Conservation (phyloP, 2,888 invertebrate species). For the Coelopa pilipes region DNA sequence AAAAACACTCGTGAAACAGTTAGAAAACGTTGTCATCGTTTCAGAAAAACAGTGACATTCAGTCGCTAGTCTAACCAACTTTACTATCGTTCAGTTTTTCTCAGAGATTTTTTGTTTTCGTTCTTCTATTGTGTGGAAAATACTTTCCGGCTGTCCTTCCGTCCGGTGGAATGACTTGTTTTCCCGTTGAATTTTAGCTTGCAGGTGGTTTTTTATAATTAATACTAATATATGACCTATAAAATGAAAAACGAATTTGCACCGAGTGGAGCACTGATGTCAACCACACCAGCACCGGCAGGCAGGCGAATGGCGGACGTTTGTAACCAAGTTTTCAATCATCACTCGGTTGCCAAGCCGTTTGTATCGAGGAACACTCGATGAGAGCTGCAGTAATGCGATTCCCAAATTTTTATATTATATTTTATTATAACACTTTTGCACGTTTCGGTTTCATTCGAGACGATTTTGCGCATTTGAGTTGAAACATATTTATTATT, state of each 20-base stretch:
- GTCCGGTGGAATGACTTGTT: not conserved
- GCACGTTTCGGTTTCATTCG: slow-evolving; percentile 13
- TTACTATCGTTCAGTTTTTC: no score
- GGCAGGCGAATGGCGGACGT: not conserved
- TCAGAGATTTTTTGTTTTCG: not conserved
- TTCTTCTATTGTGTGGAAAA: no score
- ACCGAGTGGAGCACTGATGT: not conserved
- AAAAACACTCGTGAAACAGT: no score
- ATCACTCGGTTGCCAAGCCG: slow-evolving; percentile 17
- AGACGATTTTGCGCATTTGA: slow-evolving; percentile 32
- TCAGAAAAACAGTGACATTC: no score
- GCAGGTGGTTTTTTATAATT: not conserved
- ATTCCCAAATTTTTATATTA: slow-evolving; percentile 5
- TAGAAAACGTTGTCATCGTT: no score
- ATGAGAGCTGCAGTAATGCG: slow-evolving; percentile 2
- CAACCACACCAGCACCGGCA: not conserved
- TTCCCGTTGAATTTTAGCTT: slow-evolving; percentile 7
- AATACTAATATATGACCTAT: slow-evolving; percentile 22
- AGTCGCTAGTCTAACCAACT: no score
- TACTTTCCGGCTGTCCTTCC: not conserved
- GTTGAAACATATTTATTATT: not conserved
- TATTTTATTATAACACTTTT: slow-evolving; percentile 10
- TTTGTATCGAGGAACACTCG: slow-evolving; percentile 1
- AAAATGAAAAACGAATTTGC: slow-evolving; percentile 13
- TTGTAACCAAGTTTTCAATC: slow-evolving; percentile 11